These are phyloP conservation scores for Chrysoperla carnea DNA, from an alignment of 1,140 invertebrate genomes.

Conservation along the genomic window DNA sequence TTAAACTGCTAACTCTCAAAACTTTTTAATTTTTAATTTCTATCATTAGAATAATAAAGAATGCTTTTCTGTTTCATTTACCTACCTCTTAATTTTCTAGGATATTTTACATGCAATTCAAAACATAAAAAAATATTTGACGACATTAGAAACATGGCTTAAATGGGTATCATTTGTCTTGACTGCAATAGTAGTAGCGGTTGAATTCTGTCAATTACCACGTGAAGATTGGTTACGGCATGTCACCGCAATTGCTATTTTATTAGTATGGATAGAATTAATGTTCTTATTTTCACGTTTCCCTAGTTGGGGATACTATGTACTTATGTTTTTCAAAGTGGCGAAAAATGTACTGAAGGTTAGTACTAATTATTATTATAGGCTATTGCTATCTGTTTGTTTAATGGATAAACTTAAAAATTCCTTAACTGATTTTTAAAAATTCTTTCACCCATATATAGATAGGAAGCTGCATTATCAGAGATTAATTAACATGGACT, in stretches of 20 bases:
- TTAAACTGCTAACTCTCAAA: no score
- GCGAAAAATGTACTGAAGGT: constrained; percentile 28
- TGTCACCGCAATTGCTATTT: constrained; percentile 26
- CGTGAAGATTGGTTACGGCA: constrained; percentile 26
- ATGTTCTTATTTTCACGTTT: constrained; percentile 32
- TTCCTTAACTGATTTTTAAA: no score
- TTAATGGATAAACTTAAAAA: no score
- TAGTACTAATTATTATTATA: no score
- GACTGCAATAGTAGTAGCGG: constrained; percentile 12
- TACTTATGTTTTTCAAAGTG: constrained; percentile 32
- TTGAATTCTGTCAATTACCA: constrained; percentile 9
- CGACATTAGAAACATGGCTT: constrained; percentile 26
- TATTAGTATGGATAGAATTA: constrained; percentile 31
- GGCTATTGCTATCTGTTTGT: no score
- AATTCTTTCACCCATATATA: no score
- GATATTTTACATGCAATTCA: constrained; percentile 25
- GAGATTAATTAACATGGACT: no score
- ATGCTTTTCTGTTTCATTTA: no score
- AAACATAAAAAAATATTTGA: constrained; percentile 23
- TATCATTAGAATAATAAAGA: no score
- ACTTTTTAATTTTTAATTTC: no score
- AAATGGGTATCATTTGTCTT: constrained; percentile 24
- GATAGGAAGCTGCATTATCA: no score
- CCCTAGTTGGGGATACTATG: constrained; percentile 30
- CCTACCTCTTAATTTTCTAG: no score